Percentiles rank a stretch among this genome's conserved stretches.
Evolutionary conservation across 2,888 invertebrate species (phyloP).

Genomic region (Cancer borealis): DNA sequence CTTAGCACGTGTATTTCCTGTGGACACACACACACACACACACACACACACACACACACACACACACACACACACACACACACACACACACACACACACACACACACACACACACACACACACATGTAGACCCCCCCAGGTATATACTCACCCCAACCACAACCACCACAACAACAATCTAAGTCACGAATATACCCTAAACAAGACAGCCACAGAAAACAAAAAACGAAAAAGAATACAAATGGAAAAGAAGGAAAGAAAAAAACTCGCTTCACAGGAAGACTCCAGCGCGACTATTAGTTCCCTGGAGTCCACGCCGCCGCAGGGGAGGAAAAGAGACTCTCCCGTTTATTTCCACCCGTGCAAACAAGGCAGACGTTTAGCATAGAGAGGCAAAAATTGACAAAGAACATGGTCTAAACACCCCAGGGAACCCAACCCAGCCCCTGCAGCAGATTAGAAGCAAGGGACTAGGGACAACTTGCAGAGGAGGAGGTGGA

Average conservation of each 20-base stretch:
- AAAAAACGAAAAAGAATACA: neutral
- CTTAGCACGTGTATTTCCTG: slow-evolving; percentile 29
- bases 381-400: neutral
- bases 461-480: neutral
- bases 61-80: slow-evolving; percentile 20
- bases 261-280: neutral
- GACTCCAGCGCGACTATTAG: slow-evolving; percentile 5
- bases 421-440: neutral
- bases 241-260: neutral
- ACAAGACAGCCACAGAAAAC: neutral
- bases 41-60: slow-evolving; percentile 26
- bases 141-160: neutral
- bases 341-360: neutral
- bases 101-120: slow-evolving; percentile 4
- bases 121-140: neutral
- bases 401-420: neutral
- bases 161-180: neutral
- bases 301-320: neutral
- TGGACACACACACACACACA: slow-evolving; percentile 13
- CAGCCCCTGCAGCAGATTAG: neutral
- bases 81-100: slow-evolving; percentile 20
- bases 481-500: neutral
- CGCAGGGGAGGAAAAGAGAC: neutral
- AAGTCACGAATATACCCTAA: neutral
- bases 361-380: neutral